These are phyloP conservation scores for Platycheirus albimanus DNA, from an alignment of 2,888 invertebrate species.

Conservation along the genomic window DNA sequence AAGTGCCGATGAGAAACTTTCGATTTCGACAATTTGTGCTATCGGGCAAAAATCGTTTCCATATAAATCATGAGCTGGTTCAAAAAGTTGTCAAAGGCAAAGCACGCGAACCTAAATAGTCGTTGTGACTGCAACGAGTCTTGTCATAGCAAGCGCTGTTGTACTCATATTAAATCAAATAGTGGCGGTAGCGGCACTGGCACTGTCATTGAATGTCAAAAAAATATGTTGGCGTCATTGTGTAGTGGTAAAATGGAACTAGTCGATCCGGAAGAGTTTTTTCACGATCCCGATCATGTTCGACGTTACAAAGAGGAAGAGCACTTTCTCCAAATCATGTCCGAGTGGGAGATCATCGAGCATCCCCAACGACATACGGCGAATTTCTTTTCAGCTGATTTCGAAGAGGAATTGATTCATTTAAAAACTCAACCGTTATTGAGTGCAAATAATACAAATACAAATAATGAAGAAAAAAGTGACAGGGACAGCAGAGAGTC, in stretches of 20 bases:
- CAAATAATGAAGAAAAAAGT: constrained; percentile 5
- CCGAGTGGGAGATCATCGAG: constrained; percentile 81
- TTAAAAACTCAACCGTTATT: constrained; percentile 74
- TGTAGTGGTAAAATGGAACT: constrained; percentile 77
- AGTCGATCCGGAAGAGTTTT: constrained; percentile 81
- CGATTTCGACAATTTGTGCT: constrained; percentile 85
- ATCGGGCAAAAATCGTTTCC: constrained; percentile 86
- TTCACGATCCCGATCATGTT: constrained; percentile 82
- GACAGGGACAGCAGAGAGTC: constrained; percentile 19
- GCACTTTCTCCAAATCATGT: constrained; percentile 79
- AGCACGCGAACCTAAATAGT: constrained; percentile 83
- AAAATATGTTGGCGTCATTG: constrained; percentile 75
- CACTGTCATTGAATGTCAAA: neutral
- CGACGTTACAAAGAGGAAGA: constrained; percentile 80
- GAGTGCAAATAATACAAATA: no score
- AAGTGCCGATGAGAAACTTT: constrained; percentile 85
- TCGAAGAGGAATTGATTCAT: constrained; percentile 79
- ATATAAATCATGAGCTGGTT: constrained; percentile 86
- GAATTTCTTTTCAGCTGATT: constrained; percentile 81
- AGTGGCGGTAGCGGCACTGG: no score
- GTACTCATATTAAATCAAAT: constrained; percentile 63
- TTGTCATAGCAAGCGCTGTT: constrained; percentile 1
- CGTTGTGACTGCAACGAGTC: constrained; percentile 4
- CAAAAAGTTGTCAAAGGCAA: constrained; percentile 86
- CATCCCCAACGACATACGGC: constrained; percentile 75